Evolutionary conservation across 2,797 vertebrate species (phyloP), one percentile per base, ranked within the genome.

Genomic region (Uromys caudimaculatus): DNA sequence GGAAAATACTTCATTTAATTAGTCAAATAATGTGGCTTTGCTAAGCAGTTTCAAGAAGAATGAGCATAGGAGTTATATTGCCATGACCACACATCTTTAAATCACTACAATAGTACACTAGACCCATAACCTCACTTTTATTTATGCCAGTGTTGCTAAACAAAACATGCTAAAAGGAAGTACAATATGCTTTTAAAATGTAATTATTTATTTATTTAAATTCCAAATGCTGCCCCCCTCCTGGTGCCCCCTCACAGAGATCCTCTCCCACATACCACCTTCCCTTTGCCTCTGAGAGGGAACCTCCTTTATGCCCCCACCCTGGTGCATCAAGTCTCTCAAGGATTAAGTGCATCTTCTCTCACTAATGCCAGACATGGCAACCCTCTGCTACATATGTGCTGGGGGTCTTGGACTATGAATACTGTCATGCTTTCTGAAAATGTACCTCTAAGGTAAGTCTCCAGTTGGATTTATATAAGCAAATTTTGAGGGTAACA

Each of bases 41-140:
- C 21, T 78, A 56, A 38, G 10, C 13, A 64, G 19, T 50, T 67
- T 73, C 44, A 21, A 24, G 19, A 9, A 12, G 52, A 78, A 3
- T 96, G 38, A 90, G 52, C 44, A 71, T 54, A 38, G 86, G 83
- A 84, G 35, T n/a, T 21, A 87, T 77, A 96, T 96, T 88, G 29
- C 6, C 81, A 29, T 4, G 7, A 84, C 21, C 2, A 54, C 44
- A 92, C 27, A 92, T 32, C 4, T 87, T 60, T 35, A 27, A 95
- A 87, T 67, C 87, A 82, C 76, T 90, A 1, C 35, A 84, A 67
- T 38, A 38, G 1, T 87, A 35, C 16, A 60, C 84, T 78, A 67
- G 41, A 11, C 24, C 11, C 35, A 82, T 38, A 47, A 95, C 67
- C n/a, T 91, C 19, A 88, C 29, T 77, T 77, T 44, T 4, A 92